These are phyloP conservation scores for Machimus atricapillus DNA, from an alignment of 2,888 invertebrate species.

Conservation along the genomic window DNA sequence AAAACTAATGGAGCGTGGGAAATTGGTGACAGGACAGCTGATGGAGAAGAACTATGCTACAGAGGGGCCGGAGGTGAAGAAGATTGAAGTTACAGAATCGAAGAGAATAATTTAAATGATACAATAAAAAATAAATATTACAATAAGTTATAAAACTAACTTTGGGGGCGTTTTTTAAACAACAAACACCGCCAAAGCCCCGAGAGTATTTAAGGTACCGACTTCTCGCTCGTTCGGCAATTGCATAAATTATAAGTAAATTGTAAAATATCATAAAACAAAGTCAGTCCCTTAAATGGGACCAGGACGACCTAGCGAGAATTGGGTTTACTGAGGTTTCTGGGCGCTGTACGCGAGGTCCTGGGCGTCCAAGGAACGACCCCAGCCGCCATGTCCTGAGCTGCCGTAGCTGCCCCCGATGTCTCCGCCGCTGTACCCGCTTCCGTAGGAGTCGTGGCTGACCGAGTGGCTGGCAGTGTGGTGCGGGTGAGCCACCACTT, in stretches of 20 bases:
- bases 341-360: constrained; percentile 82
- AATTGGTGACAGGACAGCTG: not conserved
- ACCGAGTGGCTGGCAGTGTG: constrained; percentile 75
- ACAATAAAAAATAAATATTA: constrained; percentile 45
- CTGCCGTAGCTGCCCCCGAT: constrained; percentile 70
- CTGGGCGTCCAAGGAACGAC: constrained; percentile 77
- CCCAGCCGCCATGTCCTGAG: constrained; percentile 77
- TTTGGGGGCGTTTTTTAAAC: constrained; percentile 26
- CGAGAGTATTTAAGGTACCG: constrained; percentile 47
- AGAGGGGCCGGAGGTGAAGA: not conserved
- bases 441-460: constrained; percentile 70
- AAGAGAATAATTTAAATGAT: constrained; percentile 38
- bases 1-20: constrained; percentile 11
- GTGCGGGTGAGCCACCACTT: constrained; percentile 85
- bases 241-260: constrained; percentile 21
- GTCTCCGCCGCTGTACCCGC: constrained; percentile 67
- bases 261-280: constrained; percentile 30
- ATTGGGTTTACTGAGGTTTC: constrained; percentile 65
- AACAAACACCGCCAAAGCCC: constrained; percentile 40
- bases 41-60: not conserved
- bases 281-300: constrained; percentile 33
- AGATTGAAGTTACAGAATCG: not conserved
- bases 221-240: constrained; percentile 15
- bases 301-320: not conserved
- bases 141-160: constrained; percentile 46